Percentiles rank a stretch among this genome's conserved stretches.
Evolutionary conservation across 2,888 invertebrate genomes (phyloP).

Genomic region (Eupithecia tripunctaria): DNA sequence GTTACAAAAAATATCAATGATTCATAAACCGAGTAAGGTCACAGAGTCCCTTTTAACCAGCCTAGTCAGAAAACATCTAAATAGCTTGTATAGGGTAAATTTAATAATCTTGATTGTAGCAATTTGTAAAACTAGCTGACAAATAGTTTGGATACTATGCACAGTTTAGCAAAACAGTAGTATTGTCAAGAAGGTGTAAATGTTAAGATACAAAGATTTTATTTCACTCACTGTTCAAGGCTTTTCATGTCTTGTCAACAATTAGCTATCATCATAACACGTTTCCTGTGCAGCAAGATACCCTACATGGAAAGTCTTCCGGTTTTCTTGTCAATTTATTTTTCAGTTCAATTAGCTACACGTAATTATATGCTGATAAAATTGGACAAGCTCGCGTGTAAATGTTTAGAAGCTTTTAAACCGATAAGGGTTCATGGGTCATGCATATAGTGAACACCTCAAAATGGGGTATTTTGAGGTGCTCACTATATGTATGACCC

Average conservation of each 20-base stretch:
- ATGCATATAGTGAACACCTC: too few relatives aligned
- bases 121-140: background rate
- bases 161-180: background rate
- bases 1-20: background rate
- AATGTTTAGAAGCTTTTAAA: too few relatives aligned
- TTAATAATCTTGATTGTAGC: background rate
- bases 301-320: too few relatives aligned
- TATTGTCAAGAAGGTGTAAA: background rate
- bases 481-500: too few relatives aligned
- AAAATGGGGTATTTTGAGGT: too few relatives aligned
- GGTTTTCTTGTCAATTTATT: too few relatives aligned
- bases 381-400: too few relatives aligned
- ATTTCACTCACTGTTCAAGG: background rate
- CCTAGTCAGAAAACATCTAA: background rate
- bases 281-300: too few relatives aligned
- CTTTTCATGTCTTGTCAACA: background rate
- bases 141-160: background rate
- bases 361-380: too few relatives aligned
- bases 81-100: background rate
- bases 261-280: background rate
- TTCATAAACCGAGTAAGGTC: background rate
- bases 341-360: too few relatives aligned
- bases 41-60: conserved; percentile 5
- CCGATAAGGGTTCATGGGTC: too few relatives aligned
- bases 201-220: background rate